Conservation (phyloP, 2,888 invertebrate species). For the Orthonevra nobilis region DNA sequence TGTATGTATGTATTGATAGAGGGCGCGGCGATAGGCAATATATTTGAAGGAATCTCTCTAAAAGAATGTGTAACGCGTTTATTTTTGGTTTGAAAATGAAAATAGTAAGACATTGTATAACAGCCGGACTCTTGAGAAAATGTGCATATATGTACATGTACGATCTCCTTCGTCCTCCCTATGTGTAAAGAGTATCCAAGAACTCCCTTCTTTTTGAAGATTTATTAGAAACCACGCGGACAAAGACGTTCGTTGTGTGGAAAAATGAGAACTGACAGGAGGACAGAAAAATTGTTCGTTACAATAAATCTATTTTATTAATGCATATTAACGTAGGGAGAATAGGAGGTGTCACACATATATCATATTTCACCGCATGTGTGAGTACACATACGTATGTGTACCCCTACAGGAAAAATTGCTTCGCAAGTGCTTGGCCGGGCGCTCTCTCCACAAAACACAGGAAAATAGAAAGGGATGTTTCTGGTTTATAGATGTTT, state of each 20-base stretch:
- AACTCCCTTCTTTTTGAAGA: conserved; percentile 43
- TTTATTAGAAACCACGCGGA: conserved; percentile 57
- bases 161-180: no score
- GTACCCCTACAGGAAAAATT: conserved; percentile 31
- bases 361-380: conserved; percentile 63
- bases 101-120: conserved; percentile 29
- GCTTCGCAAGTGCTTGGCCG: conserved; percentile 28
- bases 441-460: not conserved
- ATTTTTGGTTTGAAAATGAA: conserved; percentile 26
- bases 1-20: conserved; percentile 24
- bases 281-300: conserved; percentile 50
- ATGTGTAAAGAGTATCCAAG: conserved; percentile 19
- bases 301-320: conserved; percentile 71
- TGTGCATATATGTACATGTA: conserved; percentile 14
- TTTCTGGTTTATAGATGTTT: not conserved
- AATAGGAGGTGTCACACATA: conserved; percentile 68
- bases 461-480: conserved; percentile 18
- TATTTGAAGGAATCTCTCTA: not conserved
- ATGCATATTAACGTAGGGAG: conserved; percentile 70
- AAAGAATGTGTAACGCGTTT: conserved; percentile 23
- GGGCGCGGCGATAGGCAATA: conserved; percentile 24
- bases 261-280: conserved; percentile 54
- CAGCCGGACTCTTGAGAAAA: conserved; percentile 43
- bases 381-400: not conserved
- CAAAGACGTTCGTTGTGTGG: conserved; percentile 45